phyloP scores from a whole-genome alignment of 2,113 vertebrate species.

The Ploceus nigricollis region DNA sequence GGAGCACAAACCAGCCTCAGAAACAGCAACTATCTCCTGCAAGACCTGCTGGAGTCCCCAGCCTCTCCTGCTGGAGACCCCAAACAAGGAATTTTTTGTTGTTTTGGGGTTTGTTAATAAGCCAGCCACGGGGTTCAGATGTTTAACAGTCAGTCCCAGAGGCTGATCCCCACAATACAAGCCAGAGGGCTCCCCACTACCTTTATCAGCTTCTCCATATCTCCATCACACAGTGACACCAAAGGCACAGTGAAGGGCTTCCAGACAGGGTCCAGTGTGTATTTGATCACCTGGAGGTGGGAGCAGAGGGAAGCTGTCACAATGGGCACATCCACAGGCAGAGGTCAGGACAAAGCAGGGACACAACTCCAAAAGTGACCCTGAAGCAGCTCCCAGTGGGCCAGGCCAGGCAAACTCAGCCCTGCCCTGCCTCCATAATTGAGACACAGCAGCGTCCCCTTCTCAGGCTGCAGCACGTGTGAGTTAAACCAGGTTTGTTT shows the following conservation, averaged over 20 bases:
- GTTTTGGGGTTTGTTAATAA: neutral
- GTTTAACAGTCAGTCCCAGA: neutral
- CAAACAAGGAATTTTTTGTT: neutral
- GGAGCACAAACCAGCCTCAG: neutral
- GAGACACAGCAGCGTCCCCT: neutral
- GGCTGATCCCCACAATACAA: neutral
- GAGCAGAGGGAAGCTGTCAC: neutral
- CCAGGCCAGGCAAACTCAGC: neutral
- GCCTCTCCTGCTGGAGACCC: neutral
- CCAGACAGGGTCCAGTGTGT: constrained; percentile 94
- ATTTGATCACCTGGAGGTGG: constrained; percentile 88
- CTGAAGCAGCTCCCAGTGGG: neutral
- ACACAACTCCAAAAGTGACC: rapidly evolving
- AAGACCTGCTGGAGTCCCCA: neutral
- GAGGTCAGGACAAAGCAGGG: neutral
- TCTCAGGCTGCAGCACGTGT: neutral
- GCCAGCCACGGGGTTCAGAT: neutral
- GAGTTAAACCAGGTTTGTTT: neutral
- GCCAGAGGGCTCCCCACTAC: constrained; percentile 1
- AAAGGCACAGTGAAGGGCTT: constrained; percentile 92
- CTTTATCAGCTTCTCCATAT: constrained; percentile 90
- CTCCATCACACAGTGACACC: constrained; percentile 93
- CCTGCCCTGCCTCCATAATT: neutral
- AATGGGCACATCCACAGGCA: rapidly evolving
- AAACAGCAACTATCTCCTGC: rapidly evolving